phyloP scores from a whole-genome alignment of 2,797 vertebrate species.

The Cuniculus paca region DNA sequence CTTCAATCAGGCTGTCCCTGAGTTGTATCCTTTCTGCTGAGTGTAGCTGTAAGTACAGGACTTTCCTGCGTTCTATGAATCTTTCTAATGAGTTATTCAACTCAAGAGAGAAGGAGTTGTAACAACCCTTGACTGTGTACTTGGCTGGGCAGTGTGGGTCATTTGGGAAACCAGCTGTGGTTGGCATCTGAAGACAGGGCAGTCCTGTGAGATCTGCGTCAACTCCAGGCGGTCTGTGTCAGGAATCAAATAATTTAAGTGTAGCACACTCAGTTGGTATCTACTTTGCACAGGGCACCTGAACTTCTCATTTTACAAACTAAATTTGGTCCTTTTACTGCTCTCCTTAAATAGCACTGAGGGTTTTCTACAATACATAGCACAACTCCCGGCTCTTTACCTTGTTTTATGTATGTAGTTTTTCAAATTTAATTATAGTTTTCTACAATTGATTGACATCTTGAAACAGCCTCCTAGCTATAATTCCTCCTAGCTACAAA shows the following conservation, averaged over 20 bases:
- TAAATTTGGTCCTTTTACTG: constrained; percentile 39
- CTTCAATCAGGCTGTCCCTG: neutral
- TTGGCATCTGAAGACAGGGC: neutral
- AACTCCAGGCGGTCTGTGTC: neutral
- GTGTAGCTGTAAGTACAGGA: neutral
- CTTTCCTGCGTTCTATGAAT: constrained; percentile 8
- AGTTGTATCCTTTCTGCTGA: constrained; percentile 22
- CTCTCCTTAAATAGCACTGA: neutral
- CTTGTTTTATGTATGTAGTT: neutral
- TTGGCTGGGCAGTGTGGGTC: neutral
- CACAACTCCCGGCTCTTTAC: neutral
- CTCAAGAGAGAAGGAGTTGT: neutral
- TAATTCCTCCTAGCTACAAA: neutral
- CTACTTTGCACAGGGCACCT: neutral
- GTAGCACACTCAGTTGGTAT: neutral
- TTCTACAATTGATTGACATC: constrained; percentile 20
- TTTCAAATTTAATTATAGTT: constrained; percentile 53
- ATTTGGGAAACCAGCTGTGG: neutral
- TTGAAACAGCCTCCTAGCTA: constrained; percentile 15
- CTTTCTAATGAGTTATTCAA: neutral
- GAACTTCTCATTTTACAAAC: constrained; percentile 32
- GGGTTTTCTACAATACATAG: neutral
- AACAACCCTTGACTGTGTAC: neutral
- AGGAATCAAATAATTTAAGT: neutral
- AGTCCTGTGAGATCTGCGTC: neutral